phyloP scores from a whole-genome alignment of 2,888 invertebrate species.

The Drosophila kuntzei region DNA sequence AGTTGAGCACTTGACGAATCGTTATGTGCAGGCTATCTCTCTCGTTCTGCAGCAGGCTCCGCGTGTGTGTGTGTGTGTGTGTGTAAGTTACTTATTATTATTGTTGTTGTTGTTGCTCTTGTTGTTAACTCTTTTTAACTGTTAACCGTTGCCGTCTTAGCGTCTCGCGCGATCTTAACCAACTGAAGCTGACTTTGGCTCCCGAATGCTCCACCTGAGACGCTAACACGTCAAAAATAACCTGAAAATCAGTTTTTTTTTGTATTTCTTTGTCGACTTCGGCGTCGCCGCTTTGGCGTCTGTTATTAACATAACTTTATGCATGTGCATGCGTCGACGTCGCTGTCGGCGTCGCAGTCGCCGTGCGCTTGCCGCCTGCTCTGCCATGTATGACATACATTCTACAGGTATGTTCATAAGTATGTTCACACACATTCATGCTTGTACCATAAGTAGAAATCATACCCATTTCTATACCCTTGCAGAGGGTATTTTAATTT shows the following conservation, averaged over 20 bases:
- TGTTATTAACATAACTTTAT: constrained; percentile 73
- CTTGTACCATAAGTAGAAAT: constrained; percentile 31
- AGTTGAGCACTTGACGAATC: constrained; percentile 43
- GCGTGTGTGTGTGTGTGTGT: background rate
- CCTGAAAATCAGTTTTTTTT: constrained; percentile 58
- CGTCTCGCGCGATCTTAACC: constrained; percentile 70
- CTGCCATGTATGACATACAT: constrained; percentile 23
- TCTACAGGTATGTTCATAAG: constrained; percentile 25
- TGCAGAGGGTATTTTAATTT: background rate
- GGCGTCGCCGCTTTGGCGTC: constrained; percentile 40
- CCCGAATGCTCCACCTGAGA: constrained; percentile 52
- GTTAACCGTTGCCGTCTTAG: constrained; percentile 55
- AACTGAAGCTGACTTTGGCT: constrained; percentile 61
- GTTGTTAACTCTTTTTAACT: constrained; percentile 13
- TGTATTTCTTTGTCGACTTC: constrained; percentile 13
- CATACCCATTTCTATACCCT: constrained; percentile 15
- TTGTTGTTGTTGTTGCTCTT: background rate
- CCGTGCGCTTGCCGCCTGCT: constrained; percentile 27
- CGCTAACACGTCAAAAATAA: constrained; percentile 78
- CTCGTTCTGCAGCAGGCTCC: background rate
- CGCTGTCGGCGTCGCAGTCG: constrained; percentile 34
- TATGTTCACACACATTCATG: background rate
- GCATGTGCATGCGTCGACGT: constrained; percentile 46
- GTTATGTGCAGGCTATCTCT: constrained; percentile 9
- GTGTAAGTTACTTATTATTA: background rate